A percentile compares a stretch with the other conserved stretches of the same genome.
Conservation (phyloP, 2,797 vertebrate species). For the Pteropus rufus region DNA sequence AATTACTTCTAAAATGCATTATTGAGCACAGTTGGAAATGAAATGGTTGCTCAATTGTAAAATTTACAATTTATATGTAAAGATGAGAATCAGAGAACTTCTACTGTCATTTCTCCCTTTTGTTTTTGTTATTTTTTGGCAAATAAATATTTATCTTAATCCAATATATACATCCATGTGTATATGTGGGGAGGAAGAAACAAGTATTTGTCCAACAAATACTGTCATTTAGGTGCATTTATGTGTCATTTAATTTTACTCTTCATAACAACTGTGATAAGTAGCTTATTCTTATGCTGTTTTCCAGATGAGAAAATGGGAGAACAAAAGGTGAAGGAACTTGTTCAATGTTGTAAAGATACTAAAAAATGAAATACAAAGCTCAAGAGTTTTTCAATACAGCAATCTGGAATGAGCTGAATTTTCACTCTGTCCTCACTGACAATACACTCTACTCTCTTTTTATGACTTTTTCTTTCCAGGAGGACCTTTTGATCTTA, state of each 20-base stretch:
- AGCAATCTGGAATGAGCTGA: background rate
- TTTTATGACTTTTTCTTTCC: background rate
- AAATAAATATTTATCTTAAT: background rate
- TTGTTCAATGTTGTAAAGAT: background rate
- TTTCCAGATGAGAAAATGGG: background rate
- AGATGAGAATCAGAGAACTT: background rate
- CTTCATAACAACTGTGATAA: background rate
- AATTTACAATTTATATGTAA: background rate
- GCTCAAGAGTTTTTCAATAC: background rate
- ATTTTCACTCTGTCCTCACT: background rate
- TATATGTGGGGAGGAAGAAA: background rate
- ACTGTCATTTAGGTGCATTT: background rate
- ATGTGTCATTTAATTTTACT: background rate
- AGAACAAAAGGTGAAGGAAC: background rate
- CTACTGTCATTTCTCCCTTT: background rate
- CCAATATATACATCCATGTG: background rate
- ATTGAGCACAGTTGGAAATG: background rate
- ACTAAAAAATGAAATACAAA: background rate
- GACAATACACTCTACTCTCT: background rate
- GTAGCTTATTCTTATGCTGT: background rate
- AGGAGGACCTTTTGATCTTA: constrained; percentile 44
- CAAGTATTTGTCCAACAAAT: background rate
- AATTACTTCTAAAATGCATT: background rate
- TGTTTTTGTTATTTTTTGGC: too few relatives aligned
- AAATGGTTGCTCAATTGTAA: background rate